Evolutionary conservation across 1,140 invertebrate species (phyloP).

Genomic region (Eriocheir sinensis): DNA sequence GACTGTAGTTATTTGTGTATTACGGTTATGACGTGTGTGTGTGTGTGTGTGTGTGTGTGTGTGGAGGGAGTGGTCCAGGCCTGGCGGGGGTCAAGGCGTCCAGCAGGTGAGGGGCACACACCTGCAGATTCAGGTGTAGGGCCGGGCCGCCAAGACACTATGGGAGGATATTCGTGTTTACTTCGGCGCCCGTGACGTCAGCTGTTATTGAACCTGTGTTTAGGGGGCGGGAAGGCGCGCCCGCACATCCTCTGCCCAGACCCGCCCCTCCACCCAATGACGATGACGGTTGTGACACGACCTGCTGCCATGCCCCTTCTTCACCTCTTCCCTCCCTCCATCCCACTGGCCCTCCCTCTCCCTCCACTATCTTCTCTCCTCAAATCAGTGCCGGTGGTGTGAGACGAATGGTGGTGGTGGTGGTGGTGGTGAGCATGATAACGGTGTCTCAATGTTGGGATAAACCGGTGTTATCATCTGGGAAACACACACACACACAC

Average conservation of each 20-base stretch:
- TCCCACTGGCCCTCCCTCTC: not conserved
- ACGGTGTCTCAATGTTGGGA: not conserved
- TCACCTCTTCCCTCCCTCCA: not conserved
- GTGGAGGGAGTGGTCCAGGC: too few species aligned
- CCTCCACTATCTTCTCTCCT: too few species aligned
- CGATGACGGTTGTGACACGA: not conserved
- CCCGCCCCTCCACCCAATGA: not conserved
- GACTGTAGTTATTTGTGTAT: too few species aligned
- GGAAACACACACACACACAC: slow-evolving; percentile 35
- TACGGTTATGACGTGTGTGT: not conserved
- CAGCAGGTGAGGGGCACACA: not conserved
- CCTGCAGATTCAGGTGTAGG: not conserved
- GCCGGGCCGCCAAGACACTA: not conserved
- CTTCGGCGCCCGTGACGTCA: not conserved
- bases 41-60: not conserved
- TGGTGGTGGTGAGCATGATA: not conserved
- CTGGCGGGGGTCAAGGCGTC: not conserved
- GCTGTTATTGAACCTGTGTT: slow-evolving; percentile 24
- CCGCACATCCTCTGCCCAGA: not conserved
- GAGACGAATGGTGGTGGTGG: not conserved
- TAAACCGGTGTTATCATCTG: not conserved
- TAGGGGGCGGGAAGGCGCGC: not conserved
- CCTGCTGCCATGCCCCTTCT: not conserved
- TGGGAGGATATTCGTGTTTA: slow-evolving; percentile 6
- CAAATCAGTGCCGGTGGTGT: too few species aligned